Percentiles rank a stretch among this genome's conserved stretches.
Evolutionary conservation across 2,113 vertebrate species (phyloP).

Genomic region (Rhinoderma darwinii): DNA sequence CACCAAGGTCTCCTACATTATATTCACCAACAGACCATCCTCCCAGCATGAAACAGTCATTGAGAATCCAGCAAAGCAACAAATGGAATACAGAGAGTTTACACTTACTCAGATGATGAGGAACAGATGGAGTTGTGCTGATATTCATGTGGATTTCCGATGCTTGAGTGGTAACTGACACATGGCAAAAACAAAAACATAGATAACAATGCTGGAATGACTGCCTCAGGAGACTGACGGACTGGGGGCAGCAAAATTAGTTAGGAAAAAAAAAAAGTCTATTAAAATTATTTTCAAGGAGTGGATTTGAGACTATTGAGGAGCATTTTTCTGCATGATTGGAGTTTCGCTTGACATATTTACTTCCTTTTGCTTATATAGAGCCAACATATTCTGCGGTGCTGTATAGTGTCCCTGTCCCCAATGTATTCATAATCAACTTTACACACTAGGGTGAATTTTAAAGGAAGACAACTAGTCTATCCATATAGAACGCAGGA

Average conservation of each 20-base stretch:
- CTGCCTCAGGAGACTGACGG: not conserved
- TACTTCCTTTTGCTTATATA: too few species aligned
- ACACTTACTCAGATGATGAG: constrained; percentile 67
- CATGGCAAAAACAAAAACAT: not conserved
- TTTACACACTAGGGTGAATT: too few species aligned
- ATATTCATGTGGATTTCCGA: constrained; percentile 65
- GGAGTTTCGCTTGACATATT: too few species aligned
- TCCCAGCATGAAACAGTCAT: not conserved
- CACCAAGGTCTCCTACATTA: not conserved
- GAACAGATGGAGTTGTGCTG: constrained; percentile 63
- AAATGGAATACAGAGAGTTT: not conserved
- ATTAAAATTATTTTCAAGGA: too few species aligned
- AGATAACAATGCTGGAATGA: constrained; percentile 9
- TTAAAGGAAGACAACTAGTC: too few species aligned
- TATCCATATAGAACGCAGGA: too few species aligned
- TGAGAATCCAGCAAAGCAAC: not conserved
- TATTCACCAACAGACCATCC: not conserved
- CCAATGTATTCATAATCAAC: too few species aligned
- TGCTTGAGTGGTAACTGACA: constrained; percentile 55
- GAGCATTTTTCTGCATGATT: too few species aligned
- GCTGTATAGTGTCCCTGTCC: too few species aligned
- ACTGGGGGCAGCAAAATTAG: not conserved
- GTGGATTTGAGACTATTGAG: too few species aligned
- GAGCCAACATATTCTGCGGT: too few species aligned
- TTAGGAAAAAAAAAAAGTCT: too few species aligned